Conservation (phyloP, 2,888 invertebrate species). For the Barypeithes pellucidus region DNA sequence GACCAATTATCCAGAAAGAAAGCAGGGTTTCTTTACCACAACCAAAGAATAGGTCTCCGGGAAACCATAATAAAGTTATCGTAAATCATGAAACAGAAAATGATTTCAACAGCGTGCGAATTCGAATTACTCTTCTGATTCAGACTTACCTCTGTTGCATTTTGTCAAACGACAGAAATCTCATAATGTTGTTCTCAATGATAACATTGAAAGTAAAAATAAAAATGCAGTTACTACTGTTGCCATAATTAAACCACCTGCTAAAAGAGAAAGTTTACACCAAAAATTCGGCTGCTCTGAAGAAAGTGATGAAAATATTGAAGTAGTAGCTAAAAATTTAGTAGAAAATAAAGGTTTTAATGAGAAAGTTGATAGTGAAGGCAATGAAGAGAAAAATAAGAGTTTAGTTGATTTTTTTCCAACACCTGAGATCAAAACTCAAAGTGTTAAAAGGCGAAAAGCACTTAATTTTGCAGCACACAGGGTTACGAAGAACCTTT, state of each 20-base stretch:
- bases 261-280: slow-evolving; percentile 9
- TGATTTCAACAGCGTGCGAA: too few species aligned
- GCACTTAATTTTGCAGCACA: slow-evolving; percentile 30
- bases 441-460: slow-evolving; percentile 28
- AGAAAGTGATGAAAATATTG: too few species aligned
- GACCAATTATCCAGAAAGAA: slow-evolving; percentile 58
- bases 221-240: too few species aligned
- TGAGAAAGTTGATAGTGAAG: slow-evolving; percentile 24
- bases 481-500: too few species aligned
- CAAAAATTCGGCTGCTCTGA: not conserved
- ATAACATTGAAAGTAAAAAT: too few species aligned
- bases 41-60: too few species aligned
- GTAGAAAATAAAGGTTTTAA: too few species aligned
- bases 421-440: slow-evolving; percentile 29
- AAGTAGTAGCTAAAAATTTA: slow-evolving; percentile 11
- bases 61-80: slow-evolving; percentile 31
- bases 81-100: slow-evolving; percentile 14
- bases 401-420: slow-evolving; percentile 25
- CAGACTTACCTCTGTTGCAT: too few species aligned
- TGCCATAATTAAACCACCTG: too few species aligned
- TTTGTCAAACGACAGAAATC: too few species aligned
- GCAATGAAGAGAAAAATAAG: slow-evolving; percentile 17
- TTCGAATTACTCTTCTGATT: too few species aligned
- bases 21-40: slow-evolving; percentile 16
- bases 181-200: too few species aligned